These are phyloP conservation scores for Maccullochella peelii DNA, from an alignment of 2,113 vertebrate species.

Conservation along the genomic window DNA sequence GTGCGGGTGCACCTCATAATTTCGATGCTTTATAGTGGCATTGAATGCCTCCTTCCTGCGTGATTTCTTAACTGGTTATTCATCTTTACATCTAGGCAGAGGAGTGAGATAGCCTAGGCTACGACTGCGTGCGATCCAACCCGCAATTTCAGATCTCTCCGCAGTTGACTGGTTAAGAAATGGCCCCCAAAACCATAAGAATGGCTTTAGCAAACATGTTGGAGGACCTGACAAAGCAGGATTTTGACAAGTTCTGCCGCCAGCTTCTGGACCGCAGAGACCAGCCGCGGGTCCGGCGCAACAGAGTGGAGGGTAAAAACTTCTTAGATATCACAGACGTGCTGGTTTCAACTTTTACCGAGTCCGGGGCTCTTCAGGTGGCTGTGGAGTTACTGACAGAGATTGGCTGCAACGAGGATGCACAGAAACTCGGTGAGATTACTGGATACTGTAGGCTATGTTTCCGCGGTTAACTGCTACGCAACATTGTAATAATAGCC, in stretches of 20 bases:
- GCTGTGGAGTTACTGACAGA: neutral
- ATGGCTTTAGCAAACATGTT: neutral
- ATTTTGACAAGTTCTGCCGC: slow-evolving; percentile 30
- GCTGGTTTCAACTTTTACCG: slow-evolving; percentile 52
- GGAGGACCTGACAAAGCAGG: accelerated
- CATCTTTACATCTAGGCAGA: too few relatives aligned
- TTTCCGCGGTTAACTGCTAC: too few relatives aligned
- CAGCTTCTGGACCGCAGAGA: slow-evolving; percentile 47
- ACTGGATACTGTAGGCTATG: too few relatives aligned
- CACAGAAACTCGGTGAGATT: neutral
- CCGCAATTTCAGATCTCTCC: neutral
- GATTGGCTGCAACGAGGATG: neutral
- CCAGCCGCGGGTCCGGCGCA: slow-evolving; percentile 20
- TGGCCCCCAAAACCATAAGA: neutral
- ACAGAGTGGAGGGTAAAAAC: neutral
- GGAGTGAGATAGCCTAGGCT: too few relatives aligned
- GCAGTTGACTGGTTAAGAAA: slow-evolving; percentile 4
- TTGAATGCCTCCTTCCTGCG: neutral
- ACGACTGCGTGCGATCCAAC: neutral
- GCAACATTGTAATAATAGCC: too few relatives aligned
- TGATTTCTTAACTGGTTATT: neutral
- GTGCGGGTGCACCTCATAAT: accelerated
- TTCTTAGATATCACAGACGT: neutral
- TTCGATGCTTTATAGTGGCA: neutral
- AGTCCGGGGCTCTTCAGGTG: accelerated